Conservation (phyloP, 2,888 invertebrate species). For the Uropetala carovei region DNA sequence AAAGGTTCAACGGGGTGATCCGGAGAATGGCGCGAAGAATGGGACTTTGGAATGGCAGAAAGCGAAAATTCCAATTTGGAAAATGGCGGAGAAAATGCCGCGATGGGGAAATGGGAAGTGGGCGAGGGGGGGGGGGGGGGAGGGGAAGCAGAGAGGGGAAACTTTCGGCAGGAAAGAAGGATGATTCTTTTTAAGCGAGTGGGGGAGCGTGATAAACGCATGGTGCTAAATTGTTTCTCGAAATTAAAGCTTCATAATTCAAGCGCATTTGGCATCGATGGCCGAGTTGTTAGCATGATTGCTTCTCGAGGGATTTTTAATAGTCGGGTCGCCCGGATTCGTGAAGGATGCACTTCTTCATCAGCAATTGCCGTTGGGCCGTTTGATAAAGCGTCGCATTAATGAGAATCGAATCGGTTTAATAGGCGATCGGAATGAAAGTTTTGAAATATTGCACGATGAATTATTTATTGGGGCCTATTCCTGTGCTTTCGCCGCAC, state of each 20-base stretch:
- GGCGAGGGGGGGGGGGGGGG: too few species aligned
- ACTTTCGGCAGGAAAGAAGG: neutral
- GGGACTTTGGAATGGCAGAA: slow-evolving; percentile 33
- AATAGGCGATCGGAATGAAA: neutral
- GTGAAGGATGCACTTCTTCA: neutral
- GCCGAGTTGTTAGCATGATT: neutral
- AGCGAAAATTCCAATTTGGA: slow-evolving; percentile 50
- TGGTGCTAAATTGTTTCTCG: slow-evolving; percentile 39
- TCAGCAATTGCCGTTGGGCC: neutral
- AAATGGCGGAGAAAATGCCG: slow-evolving; percentile 56
- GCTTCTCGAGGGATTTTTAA: neutral
- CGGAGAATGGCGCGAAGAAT: slow-evolving; percentile 9
- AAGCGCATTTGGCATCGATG: neutral
- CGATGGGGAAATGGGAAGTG: neutral
- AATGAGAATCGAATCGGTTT: slow-evolving; percentile 4
- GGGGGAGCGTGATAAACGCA: slow-evolving; percentile 26
- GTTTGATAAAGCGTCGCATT: neutral
- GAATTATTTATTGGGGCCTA: neutral
- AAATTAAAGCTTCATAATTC: slow-evolving; percentile 45
- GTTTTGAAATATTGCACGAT: neutral
- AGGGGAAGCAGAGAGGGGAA: too few species aligned
- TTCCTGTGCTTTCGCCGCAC: neutral
- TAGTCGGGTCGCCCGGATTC: neutral
- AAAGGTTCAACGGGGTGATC: slow-evolving; percentile 22
- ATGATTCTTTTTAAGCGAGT: neutral